phyloP scores from a whole-genome alignment of 2,113 vertebrate genomes.

The Lutjanus erythropterus region DNA sequence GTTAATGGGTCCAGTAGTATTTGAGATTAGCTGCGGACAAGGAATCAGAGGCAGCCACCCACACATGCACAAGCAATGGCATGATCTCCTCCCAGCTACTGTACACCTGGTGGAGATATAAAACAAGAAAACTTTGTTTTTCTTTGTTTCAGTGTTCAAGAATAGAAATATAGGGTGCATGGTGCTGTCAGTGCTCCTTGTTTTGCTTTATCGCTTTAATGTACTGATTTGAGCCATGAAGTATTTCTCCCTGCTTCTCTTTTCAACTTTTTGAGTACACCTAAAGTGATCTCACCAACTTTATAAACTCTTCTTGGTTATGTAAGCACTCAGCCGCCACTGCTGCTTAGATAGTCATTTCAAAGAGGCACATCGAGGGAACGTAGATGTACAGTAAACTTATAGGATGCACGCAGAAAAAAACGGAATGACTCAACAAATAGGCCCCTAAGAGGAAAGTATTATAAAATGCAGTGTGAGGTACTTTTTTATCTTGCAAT shows the following conservation, averaged over 20 bases:
- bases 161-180: neutral
- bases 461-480: neutral
- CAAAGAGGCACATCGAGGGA: constrained; percentile 3
- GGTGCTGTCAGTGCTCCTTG: neutral
- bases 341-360: constrained; percentile 2
- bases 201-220: neutral
- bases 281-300: neutral
- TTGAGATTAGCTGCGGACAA: no score
- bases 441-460: neutral
- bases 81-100: no score
- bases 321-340: neutral
- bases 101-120: no score
- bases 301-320: neutral
- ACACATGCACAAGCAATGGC: no score
- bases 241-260: neutral
- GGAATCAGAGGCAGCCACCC: no score
- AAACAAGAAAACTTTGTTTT: neutral
- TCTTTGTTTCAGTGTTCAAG: neutral
- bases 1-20: no score
- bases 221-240: neutral
- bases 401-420: neutral
- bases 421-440: neutral
- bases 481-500: constrained; percentile 16
- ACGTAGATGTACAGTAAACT: neutral
- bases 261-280: neutral